Conservation (phyloP, 2,888 invertebrate genomes). For the Philopedon plagiatum region DNA sequence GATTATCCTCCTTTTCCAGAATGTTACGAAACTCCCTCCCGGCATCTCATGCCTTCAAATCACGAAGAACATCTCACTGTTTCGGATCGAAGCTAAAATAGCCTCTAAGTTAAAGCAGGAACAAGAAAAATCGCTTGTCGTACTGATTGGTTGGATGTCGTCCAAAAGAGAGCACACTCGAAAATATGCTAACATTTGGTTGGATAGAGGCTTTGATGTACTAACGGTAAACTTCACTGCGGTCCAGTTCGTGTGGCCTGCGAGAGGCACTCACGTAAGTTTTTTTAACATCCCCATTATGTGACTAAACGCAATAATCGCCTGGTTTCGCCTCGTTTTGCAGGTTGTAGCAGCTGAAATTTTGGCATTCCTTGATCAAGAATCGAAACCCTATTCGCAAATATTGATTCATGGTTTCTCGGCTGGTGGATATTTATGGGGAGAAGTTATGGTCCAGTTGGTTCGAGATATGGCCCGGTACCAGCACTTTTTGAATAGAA, state of each 20-base stretch:
- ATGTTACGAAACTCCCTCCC: constrained; percentile 46
- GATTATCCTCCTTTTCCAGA: constrained; percentile 16
- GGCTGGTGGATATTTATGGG: constrained; percentile 91
- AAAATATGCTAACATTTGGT: constrained; percentile 87
- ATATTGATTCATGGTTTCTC: constrained; percentile 91
- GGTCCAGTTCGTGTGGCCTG: constrained; percentile 89
- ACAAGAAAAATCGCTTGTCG: constrained; percentile 79
- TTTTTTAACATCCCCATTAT: too few relatives aligned
- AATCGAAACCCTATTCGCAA: constrained; percentile 77
- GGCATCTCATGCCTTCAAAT: constrained; percentile 62
- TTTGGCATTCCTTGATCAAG: constrained; percentile 79
- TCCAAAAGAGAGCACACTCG: constrained; percentile 86
- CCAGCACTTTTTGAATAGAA: constrained; percentile 76
- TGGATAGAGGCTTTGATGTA: constrained; percentile 89
- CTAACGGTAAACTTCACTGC: constrained; percentile 84
- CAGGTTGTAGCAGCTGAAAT: constrained; percentile 84
- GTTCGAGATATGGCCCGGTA: constrained; percentile 73
- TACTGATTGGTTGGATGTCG: constrained; percentile 89
- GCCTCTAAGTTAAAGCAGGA: constrained; percentile 71
- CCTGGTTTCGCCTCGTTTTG: too few relatives aligned
- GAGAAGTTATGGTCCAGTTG: constrained; percentile 81
- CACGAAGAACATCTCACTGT: constrained; percentile 65
- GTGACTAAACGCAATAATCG: too few relatives aligned
- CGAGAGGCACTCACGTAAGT: constrained; percentile 82
- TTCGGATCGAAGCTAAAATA: constrained; percentile 63